phyloP scores from a whole-genome alignment of 2,888 invertebrate species.

The Sepiola atlantica region DNA sequence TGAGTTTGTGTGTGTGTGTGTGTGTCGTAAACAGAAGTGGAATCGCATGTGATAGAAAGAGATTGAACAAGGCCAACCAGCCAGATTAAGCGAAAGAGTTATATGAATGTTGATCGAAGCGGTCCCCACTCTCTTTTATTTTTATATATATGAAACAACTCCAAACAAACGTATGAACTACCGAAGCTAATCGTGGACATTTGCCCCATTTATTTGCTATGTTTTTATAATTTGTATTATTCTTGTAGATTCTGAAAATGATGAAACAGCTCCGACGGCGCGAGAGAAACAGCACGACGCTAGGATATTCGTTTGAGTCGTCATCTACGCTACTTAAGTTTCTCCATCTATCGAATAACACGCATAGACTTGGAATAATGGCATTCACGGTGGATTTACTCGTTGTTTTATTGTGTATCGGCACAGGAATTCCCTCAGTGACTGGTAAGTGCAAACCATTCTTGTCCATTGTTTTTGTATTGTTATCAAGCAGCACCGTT shows the following conservation, averaged over 20 bases:
- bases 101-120: background rate
- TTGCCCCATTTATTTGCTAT: background rate
- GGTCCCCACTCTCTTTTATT: background rate
- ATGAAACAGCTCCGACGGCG: background rate
- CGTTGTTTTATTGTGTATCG: background rate
- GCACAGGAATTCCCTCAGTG: background rate
- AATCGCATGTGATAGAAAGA: background rate
- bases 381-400: slow-evolving; percentile 11
- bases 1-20: background rate
- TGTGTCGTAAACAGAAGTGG: background rate
- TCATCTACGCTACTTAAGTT: background rate
- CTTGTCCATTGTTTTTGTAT: no score
- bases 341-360: background rate
- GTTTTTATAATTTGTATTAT: background rate
- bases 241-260: background rate
- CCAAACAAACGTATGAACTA: background rate
- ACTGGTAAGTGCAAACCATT: background rate
- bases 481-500: no score
- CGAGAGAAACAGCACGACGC: background rate
- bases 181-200: background rate
- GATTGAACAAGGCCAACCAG: background rate
- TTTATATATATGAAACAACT: no score
- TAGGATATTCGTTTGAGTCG: background rate
- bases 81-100: background rate
- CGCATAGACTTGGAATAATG: background rate